phyloP scores from a whole-genome alignment of 1,140 invertebrate species.

The Leguminivora glycinivorella region DNA sequence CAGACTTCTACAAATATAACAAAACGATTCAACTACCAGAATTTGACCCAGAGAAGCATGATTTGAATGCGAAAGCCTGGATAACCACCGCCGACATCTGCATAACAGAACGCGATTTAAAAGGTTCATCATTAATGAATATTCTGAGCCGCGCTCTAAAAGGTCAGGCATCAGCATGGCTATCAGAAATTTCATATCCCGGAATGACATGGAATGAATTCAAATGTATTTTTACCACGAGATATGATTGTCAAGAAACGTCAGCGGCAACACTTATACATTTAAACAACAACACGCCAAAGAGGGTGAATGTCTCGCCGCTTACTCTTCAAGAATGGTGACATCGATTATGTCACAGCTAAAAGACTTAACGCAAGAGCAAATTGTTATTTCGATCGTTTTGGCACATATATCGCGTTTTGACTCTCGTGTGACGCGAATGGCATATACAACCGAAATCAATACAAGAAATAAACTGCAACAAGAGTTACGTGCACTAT shows the following conservation, averaged over 20 bases:
- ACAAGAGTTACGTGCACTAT: conserved; percentile 18
- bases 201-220: conserved; percentile 40
- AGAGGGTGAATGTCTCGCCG: not conserved
- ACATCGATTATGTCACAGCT: conserved; percentile 1
- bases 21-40: not conserved
- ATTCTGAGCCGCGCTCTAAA: conserved; percentile 7
- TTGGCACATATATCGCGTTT: not conserved
- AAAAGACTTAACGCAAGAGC: not conserved
- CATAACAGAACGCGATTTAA: not conserved
- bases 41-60: not conserved
- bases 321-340: not conserved
- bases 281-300: not conserved
- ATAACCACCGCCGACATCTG: conserved; percentile 4
- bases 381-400: conserved; percentile 13
- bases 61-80: not conserved
- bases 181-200: conserved; percentile 37
- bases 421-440: not conserved
- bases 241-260: conserved; percentile 9
- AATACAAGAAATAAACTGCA: not conserved
- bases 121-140: not conserved
- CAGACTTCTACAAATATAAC: not conserved
- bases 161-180: conserved; percentile 36
- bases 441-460: not conserved
- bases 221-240: conserved; percentile 23
- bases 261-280: not conserved